Evolutionary conservation across 2,113 vertebrate genomes (phyloP).

Genomic region (Cygnus buccinator): DNA sequence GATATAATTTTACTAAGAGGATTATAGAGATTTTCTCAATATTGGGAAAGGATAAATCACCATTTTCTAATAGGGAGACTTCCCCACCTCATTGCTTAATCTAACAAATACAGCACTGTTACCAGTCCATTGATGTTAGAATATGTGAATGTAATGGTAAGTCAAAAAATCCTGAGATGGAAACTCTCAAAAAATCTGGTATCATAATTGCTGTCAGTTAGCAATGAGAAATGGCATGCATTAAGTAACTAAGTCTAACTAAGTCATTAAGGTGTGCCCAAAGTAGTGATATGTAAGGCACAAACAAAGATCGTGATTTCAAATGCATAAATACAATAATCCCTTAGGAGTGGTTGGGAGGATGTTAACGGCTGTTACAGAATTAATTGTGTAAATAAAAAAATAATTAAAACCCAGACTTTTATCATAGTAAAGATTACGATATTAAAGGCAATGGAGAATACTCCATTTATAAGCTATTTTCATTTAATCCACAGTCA

Average conservation of each 20-base stretch:
- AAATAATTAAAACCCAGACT: neutral
- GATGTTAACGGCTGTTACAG: neutral
- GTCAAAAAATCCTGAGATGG: neutral
- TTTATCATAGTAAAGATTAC: neutral
- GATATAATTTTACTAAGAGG: neutral
- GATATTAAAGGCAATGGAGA: neutral
- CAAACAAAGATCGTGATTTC: neutral
- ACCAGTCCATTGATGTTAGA: neutral
- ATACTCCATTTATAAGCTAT: neutral
- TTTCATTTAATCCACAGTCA: neutral
- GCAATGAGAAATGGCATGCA: neutral
- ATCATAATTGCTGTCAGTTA: neutral
- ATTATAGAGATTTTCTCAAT: neutral
- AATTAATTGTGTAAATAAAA: neutral
- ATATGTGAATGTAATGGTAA: neutral
- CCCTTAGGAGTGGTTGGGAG: neutral
- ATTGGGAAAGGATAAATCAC: neutral
- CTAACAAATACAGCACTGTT: neutral
- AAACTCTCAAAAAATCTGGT: neutral
- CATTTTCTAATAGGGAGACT: neutral
- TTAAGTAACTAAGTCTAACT: neutral
- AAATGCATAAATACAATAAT: neutral
- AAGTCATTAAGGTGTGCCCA: neutral
- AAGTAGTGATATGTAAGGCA: neutral
- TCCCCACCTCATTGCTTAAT: neutral